Evolutionary conservation across 1,140 invertebrate species (phyloP), one percentile per base, ranked within the genome.

Genomic region (Listronotus bonariensis): DNA sequence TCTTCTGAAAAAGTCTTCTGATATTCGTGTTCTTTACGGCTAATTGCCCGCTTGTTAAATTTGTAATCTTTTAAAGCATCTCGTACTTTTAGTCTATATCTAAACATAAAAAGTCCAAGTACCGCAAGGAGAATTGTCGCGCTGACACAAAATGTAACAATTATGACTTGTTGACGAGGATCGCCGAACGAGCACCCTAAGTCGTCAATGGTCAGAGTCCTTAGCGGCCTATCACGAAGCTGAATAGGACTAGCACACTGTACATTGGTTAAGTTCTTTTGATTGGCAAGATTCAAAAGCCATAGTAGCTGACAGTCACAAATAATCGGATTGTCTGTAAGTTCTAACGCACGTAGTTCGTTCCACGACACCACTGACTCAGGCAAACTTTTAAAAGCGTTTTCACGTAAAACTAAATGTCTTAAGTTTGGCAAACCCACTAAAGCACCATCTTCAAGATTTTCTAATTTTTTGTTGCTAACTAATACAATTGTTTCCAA

Each of bases 1-100:
- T 92, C 91, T 17, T 91, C 90, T 14, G 89, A 90, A 75, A 90
- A 92, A 2, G 91, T 92, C 79, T 94, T 93, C 75, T 92, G 90
- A 74, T 94, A 94, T 75, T 93, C 91, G 52, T 91, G 87, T 77
- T 93, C 91, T 74, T 93, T 93, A 7, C 90, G 82, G 2, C 87
- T 87, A 56, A 89, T 86, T 4, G 87, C 84, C 6, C 89, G 85
- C 70, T 87, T 87, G 74, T 91, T 92, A 89, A 89, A 92, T 58
- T 91, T 90, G 74, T 91, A 91, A 70, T 90, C 88, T 76, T 92
- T 93, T 31, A 93, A 80, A 17, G 88, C 85, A 71, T 92, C 89
- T 4, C 90, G 85, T 48, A 95, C 87, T 68, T 86, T 84, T 26
- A 89, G 86, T 41, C 92, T 86, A 71, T 90, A 91, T 69, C 89